Percentiles rank a stretch among this genome's conserved stretches.
phyloP scores from a whole-genome alignment of 2,888 invertebrate genomes.

The Euclidia mi region DNA sequence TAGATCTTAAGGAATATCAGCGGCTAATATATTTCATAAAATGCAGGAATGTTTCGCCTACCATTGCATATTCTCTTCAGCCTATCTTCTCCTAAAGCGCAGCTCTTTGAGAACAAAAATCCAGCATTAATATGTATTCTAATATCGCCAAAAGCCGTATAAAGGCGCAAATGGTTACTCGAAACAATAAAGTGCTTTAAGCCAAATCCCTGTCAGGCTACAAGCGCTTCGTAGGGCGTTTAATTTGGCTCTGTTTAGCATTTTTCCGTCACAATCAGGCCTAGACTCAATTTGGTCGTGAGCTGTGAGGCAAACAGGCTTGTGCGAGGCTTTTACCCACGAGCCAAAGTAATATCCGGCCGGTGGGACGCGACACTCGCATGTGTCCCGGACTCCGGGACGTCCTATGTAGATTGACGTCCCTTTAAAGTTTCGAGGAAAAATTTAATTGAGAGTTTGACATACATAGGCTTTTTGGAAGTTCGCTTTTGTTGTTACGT shows the following conservation, averaged over 20 bases:
- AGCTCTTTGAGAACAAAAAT: conserved; percentile 2
- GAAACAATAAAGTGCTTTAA: conserved; percentile 34
- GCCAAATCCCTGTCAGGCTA: conserved; percentile 24
- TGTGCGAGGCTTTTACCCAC: conserved; percentile 34
- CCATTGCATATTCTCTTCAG: no score
- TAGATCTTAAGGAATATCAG: no score
- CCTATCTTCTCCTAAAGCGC: no score
- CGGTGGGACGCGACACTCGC: conserved; percentile 30
- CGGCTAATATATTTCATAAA: no score
- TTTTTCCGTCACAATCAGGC: conserved; percentile 56
- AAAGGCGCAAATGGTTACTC: conserved; percentile 32
- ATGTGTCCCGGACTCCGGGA: conserved; percentile 12
- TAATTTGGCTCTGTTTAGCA: conserved; percentile 59
- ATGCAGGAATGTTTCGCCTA: no score
- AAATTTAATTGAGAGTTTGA: no score
- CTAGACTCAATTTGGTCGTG: conserved; percentile 60
- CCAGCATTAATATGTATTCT: conserved; percentile 14
- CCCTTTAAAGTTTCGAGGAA: no score
- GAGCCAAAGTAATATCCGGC: conserved; percentile 48
- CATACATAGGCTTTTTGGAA: no score
- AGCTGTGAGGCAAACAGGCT: conserved; percentile 54
- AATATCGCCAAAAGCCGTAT: conserved; percentile 16
- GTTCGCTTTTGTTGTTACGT: no score
- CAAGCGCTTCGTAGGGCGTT: conserved; percentile 31
- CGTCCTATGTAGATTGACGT: neutral